Percentiles rank a stretch among this genome's conserved stretches.
phyloP scores from a whole-genome alignment of 2,888 invertebrate species.

The Spodoptera littoralis region DNA sequence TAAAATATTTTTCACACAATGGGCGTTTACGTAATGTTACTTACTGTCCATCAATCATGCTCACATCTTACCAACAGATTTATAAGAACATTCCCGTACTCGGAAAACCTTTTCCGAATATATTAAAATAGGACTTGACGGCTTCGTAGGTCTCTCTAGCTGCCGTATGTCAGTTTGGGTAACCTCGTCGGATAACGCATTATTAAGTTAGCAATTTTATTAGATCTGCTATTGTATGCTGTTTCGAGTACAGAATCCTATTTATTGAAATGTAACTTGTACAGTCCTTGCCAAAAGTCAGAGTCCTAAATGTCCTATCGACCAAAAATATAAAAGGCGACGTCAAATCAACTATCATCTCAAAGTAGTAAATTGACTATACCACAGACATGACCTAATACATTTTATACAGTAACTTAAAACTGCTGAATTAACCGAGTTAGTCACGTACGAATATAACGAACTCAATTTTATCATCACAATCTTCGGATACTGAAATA shows the following conservation, averaged over 20 bases:
- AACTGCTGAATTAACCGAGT: background rate
- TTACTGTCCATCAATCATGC: slow-evolving; percentile 68
- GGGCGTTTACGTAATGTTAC: slow-evolving; percentile 60
- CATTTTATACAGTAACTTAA: background rate
- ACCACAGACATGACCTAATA: background rate
- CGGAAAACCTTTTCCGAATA: slow-evolving; percentile 40
- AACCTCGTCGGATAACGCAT: no score
- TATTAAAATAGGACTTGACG: slow-evolving; percentile 20
- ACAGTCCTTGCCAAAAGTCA: slow-evolving; percentile 13
- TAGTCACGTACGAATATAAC: background rate
- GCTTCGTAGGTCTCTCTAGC: no score
- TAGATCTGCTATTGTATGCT: background rate
- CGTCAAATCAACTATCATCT: slow-evolving; percentile 8
- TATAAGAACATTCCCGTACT: slow-evolving; percentile 61
- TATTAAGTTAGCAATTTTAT: slow-evolving; percentile 14
- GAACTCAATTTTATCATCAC: slow-evolving; percentile 13
- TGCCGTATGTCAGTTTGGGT: no score
- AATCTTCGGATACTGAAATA: slow-evolving; percentile 30
- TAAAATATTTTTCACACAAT: slow-evolving; percentile 63
- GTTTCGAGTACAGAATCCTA: slow-evolving; percentile 10
- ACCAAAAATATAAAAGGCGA: background rate
- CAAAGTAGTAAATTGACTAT: no score
- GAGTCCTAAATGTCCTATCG: slow-evolving; percentile 3
- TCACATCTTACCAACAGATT: slow-evolving; percentile 56
- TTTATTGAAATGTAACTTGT: slow-evolving; percentile 30